Conservation (phyloP, 2,888 invertebrate genomes). For the Ectemnius continuus region DNA sequence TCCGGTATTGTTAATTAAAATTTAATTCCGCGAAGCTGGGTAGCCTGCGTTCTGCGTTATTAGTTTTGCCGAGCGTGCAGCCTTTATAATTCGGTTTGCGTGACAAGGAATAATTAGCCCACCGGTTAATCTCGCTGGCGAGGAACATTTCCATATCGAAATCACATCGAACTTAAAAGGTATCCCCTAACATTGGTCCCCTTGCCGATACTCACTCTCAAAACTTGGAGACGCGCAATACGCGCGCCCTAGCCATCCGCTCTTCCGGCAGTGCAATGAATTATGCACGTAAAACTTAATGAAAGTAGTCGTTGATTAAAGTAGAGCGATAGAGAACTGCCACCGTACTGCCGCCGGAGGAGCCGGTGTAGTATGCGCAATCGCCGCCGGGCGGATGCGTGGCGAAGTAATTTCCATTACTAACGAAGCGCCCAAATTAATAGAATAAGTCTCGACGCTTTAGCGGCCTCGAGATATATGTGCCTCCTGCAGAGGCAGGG, state of each 20-base stretch:
- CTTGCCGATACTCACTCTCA: no score
- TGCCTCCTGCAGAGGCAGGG: not conserved
- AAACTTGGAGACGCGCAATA: no score
- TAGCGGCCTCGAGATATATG: conserved; percentile 42
- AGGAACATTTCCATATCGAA: no score
- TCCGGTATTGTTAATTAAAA: no score
- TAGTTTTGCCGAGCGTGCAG: no score
- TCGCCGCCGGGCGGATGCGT: conserved; percentile 23
- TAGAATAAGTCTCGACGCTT: conserved; percentile 62
- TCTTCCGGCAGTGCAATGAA: conserved; percentile 36
- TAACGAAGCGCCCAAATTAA: conserved; percentile 67
- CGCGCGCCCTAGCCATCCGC: no score
- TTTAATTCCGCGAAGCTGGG: conserved; percentile 24
- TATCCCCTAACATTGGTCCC: conserved; percentile 10
- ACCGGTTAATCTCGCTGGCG: no score
- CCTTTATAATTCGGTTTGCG: no score
- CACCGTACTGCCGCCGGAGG: no score
- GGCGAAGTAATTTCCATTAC: conserved; percentile 62
- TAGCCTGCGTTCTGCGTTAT: conserved; percentile 7
- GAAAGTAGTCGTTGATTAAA: conserved; percentile 61
- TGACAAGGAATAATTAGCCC: no score
- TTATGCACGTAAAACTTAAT: conserved; percentile 62
- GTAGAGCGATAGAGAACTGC: conserved; percentile 50
- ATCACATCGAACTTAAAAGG: not conserved
- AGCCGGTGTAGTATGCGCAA: conserved; percentile 52